Evolutionary conservation across 2,797 vertebrate genomes (phyloP).

Genomic region (Chiroxiphia lanceolata): DNA sequence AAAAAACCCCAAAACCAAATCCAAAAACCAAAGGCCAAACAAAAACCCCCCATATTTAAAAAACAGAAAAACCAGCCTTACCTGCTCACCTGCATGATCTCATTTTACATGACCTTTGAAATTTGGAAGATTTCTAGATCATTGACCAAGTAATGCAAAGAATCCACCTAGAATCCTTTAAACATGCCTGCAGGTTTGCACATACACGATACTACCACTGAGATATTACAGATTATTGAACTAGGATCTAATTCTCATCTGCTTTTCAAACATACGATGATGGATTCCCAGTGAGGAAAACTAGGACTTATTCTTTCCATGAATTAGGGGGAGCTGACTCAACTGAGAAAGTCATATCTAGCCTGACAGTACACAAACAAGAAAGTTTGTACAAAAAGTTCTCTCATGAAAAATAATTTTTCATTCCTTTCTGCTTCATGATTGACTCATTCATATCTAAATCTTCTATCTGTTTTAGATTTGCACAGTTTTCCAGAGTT

Average conservation of each 20-base stretch:
- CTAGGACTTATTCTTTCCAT: neutral
- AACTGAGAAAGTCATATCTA: neutral
- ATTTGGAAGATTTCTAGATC: neutral
- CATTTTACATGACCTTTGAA: neutral
- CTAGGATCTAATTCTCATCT: neutral
- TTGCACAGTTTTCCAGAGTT: neutral
- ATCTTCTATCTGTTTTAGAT: neutral
- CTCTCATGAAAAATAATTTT: neutral
- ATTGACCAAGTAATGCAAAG: slow-evolving; percentile 4
- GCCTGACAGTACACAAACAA: neutral
- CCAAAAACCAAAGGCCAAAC: neutral
- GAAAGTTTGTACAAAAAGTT: neutral
- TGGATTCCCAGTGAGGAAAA: neutral
- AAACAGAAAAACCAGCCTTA: neutral
- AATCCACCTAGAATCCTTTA: neutral
- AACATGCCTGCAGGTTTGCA: neutral
- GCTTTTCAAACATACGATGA: neutral
- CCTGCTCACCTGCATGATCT: neutral
- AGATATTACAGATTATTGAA: neutral
- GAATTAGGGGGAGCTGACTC: neutral
- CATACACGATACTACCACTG: neutral
- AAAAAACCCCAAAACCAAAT: neutral
- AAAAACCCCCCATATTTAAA: neutral
- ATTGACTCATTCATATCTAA: neutral
- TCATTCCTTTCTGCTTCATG: neutral